Evolutionary conservation across 2,797 vertebrate species (phyloP).

Genomic region (Chiloscyllium punctatum): DNA sequence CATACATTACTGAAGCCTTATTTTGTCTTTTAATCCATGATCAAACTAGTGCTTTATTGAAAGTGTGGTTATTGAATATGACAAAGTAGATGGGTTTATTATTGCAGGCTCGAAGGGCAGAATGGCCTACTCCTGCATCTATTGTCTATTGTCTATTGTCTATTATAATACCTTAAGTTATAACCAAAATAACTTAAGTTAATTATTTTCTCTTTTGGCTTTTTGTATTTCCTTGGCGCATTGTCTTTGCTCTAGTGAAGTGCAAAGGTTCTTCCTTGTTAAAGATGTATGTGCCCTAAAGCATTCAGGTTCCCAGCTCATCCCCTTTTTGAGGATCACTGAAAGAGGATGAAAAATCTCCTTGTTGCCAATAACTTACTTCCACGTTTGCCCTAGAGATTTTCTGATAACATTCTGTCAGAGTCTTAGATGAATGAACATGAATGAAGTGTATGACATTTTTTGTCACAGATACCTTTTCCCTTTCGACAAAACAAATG

Average conservation of each 20-base stretch:
- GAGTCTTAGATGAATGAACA: background rate
- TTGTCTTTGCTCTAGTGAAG: background rate
- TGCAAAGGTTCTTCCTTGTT: conserved; percentile 39
- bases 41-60: background rate
- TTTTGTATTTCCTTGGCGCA: background rate
- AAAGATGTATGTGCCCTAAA: background rate
- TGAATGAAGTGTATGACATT: background rate
- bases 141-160: too few species aligned
- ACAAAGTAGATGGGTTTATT: background rate
- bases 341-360: conserved; percentile 28
- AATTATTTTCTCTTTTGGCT: background rate
- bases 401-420: background rate
- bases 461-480: background rate
- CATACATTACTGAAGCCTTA: background rate
- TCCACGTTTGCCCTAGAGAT: background rate
- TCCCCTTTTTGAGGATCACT: background rate
- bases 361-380: background rate
- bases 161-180: background rate
- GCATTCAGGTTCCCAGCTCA: background rate
- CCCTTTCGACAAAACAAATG: conserved; percentile 2
- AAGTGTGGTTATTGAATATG: background rate
- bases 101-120: too few species aligned
- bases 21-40: background rate
- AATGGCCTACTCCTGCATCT: too few species aligned
- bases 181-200: background rate